Evolutionary conservation across 1,140 invertebrate genomes (phyloP).

Genomic region (Neotoxoptera formosana): DNA sequence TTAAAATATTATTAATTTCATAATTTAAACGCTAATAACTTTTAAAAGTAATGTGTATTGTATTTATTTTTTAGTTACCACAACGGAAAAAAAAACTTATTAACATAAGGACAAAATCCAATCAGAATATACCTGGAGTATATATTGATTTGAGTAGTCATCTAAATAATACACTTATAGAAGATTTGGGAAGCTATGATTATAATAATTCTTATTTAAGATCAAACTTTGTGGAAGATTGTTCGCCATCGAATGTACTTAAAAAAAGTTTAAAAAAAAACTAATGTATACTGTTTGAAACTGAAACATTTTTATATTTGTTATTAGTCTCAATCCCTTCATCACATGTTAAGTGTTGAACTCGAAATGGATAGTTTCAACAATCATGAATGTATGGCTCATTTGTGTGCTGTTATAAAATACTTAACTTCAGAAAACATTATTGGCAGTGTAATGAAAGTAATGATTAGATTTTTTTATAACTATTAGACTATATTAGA

Average conservation of each 20-base stretch:
- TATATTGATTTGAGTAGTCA: constrained; percentile 25
- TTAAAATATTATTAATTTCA: not conserved
- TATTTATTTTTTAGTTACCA: constrained; percentile 11
- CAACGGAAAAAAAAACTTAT: constrained; percentile 29
- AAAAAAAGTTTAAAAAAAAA: not conserved
- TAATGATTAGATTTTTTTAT: not conserved
- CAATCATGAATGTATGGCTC: constrained; percentile 37
- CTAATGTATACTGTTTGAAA: not conserved
- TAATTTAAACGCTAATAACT: not conserved
- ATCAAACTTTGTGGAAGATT: not conserved
- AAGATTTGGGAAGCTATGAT: constrained; percentile 27
- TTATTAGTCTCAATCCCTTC: not conserved
- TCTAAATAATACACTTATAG: constrained; percentile 1
- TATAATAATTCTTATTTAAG: constrained; percentile 36
- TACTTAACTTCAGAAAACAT: constrained; percentile 12
- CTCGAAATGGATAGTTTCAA: constrained; percentile 9
- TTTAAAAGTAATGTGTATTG: not conserved
- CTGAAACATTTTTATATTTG: not conserved
- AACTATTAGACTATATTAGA: not conserved
- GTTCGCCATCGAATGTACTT: not conserved
- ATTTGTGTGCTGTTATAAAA: constrained; percentile 33
- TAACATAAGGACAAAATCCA: not conserved
- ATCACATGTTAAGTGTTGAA: constrained; percentile 24
- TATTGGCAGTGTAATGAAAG: not conserved
- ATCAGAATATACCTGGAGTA: not conserved